Evolutionary conservation across 2,888 invertebrate species (phyloP), one percentile per base, ranked within the genome.

Genomic region (Boloria selene): DNA sequence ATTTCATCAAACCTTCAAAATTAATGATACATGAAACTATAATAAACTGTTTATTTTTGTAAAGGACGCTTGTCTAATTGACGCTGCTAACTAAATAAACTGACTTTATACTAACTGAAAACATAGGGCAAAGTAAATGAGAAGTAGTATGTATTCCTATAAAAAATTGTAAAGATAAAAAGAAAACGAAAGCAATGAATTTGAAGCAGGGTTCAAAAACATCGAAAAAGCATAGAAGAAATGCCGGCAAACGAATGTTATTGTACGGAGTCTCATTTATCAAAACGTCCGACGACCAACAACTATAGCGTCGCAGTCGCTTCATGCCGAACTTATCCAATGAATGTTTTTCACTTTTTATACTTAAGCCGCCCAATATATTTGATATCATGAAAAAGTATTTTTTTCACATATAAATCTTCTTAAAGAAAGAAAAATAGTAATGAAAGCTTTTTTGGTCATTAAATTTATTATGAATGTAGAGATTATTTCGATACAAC

Each of bases 231-330:
- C 79, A 83, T 77, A 78, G 74, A 81, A 81, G 77, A 75, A 77
- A 76, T 75, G 75, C 77, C 74, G 75, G 74, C 68, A 75, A 77
- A 77, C 80, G 77, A 84, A 85, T 85, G 84, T 84, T 86, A 88
- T 88, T 88, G 84, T 86, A 79, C 77, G 79, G 77, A 81, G 80
- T 81, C 84, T 84, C 85, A 89, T 90, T 88, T 88, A 89, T 90
- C 89, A 90, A 89, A 87, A 86, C 75, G 86, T 87, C 87, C 74
- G 77, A 75, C 72, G 73, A 74, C 70, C 72, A 74, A 71, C 73
- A 64, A 64, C 72, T 72, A 73, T 72, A 70, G 71, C 70, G 55
- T 65, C 52, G 65, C 62, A 66, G 68, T 68, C 64, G 71, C 67
- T 72, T 74, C 72, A 73, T 72, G 73, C 78, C 72, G 71, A 77